Evolutionary conservation across 2,113 vertebrate species (phyloP).

Genomic region (Irena cyanogastra): DNA sequence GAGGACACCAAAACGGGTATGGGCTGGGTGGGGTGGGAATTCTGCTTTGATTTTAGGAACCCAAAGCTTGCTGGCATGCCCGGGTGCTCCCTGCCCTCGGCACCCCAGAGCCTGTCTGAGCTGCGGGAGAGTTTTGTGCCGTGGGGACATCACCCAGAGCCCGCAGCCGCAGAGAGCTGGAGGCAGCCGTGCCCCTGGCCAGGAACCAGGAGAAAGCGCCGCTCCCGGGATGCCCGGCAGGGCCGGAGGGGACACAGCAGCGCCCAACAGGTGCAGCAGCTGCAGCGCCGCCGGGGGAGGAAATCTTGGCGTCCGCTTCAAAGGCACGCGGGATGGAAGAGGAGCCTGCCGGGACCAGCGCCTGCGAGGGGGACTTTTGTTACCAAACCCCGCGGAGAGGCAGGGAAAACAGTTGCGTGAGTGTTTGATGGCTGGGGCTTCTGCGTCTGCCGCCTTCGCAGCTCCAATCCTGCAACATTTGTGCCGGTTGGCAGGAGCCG

Average conservation of each 20-base stretch:
- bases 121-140: fast-evolving
- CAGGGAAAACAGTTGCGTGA: constrained; percentile 30
- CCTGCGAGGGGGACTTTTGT: constrained; percentile 37
- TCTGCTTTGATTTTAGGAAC: background rate
- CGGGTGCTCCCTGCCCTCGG: fast-evolving
- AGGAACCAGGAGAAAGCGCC: background rate
- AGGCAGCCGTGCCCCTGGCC: background rate
- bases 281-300: background rate
- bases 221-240: fast-evolving
- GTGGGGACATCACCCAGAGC: fast-evolving
- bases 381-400: constrained; percentile 20
- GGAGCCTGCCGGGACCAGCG: constrained; percentile 9
- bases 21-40: background rate
- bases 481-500: constrained; percentile 13
- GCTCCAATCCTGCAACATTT: background rate
- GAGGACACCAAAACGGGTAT: background rate
- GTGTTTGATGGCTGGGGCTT: background rate
- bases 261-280: background rate
- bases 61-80: background rate
- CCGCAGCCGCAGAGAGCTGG: background rate
- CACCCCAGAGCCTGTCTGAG: fast-evolving
- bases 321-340: background rate
- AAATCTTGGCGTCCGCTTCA: constrained; percentile 3
- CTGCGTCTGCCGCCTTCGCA: constrained; percentile 46
- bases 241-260: background rate